Evolutionary conservation across 2,797 vertebrate species (phyloP).

Genomic region (Falco peregrinus): DNA sequence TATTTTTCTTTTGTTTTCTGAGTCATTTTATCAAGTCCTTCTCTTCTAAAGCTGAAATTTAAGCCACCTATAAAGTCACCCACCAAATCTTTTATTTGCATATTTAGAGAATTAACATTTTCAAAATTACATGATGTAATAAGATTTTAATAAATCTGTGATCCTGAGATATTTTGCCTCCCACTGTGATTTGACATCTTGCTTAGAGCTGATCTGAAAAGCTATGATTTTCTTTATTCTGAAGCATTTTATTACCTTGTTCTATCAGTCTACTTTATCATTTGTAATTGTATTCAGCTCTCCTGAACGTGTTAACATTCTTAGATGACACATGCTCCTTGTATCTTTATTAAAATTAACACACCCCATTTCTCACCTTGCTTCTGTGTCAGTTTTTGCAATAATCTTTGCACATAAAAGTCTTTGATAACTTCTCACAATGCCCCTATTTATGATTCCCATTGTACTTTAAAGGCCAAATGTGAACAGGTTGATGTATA

Average conservation of each 20-base stretch:
- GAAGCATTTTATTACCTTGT: conserved; percentile 26
- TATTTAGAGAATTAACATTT: conserved; percentile 23
- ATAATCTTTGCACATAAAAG: not conserved
- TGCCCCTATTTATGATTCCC: not conserved
- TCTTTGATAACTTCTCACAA: not conserved
- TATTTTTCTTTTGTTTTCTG: not conserved
- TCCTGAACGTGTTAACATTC: conserved; percentile 7
- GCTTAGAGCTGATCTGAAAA: conserved; percentile 40
- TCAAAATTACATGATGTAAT: not conserved
- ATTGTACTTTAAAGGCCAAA: not conserved
- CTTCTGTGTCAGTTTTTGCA: not conserved
- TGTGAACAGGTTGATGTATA: not conserved
- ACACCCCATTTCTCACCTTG: not conserved
- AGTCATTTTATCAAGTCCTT: not conserved
- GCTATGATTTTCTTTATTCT: conserved; percentile 43
- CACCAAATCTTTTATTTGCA: not conserved
- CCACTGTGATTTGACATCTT: conserved; percentile 64
- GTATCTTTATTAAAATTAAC: conserved; percentile 37
- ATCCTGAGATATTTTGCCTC: conserved; percentile 37
- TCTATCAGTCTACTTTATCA: conserved; percentile 45
- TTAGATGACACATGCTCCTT: not conserved
- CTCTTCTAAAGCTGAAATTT: not conserved
- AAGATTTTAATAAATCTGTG: conserved; percentile 26
- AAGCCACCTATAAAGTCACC: not conserved
- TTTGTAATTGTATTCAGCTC: conserved; percentile 19